These are phyloP conservation scores for Conopomorpha cramerella DNA, from an alignment of 1,140 invertebrate species.

Conservation along the genomic window DNA sequence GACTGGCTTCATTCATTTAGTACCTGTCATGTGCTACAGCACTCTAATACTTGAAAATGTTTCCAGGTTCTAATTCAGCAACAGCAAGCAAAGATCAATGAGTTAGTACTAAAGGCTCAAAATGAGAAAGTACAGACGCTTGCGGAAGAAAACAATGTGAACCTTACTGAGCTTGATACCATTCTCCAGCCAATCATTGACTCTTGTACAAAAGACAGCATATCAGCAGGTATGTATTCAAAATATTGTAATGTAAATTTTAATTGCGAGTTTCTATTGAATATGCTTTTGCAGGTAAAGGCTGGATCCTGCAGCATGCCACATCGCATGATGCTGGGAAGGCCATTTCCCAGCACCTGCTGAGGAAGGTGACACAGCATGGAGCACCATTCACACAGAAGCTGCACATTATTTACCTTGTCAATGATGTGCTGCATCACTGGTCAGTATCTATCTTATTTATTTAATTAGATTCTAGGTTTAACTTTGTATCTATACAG, in stretches of 20 bases:
- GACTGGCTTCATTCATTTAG: too few species aligned
- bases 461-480: too few species aligned
- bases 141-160: constrained; percentile 78
- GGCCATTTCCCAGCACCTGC: constrained; percentile 82
- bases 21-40: too few species aligned
- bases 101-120: constrained; percentile 82
- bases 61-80: constrained; percentile 79
- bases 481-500: too few species aligned
- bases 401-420: constrained; percentile 95
- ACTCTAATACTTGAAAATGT: constrained; percentile 1
- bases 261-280: constrained; percentile 6
- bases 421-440: constrained; percentile 97
- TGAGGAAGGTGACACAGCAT: constrained; percentile 74
- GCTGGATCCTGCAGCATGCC: constrained; percentile 90
- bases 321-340: constrained; percentile 74
- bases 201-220: constrained; percentile 97
- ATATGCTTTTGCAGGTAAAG: constrained; percentile 81
- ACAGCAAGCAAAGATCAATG: constrained; percentile 87
- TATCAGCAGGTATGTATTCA: constrained; percentile 60
- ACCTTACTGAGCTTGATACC: constrained; percentile 78
- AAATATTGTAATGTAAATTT: constrained; percentile 21
- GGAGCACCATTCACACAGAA: constrained; percentile 85
- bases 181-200: constrained; percentile 94
- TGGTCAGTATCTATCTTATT: constrained; percentile 73
- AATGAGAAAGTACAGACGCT: constrained; percentile 74